phyloP scores from a whole-genome alignment of 1,140 invertebrate genomes.

The Bombus cullumanus region DNA sequence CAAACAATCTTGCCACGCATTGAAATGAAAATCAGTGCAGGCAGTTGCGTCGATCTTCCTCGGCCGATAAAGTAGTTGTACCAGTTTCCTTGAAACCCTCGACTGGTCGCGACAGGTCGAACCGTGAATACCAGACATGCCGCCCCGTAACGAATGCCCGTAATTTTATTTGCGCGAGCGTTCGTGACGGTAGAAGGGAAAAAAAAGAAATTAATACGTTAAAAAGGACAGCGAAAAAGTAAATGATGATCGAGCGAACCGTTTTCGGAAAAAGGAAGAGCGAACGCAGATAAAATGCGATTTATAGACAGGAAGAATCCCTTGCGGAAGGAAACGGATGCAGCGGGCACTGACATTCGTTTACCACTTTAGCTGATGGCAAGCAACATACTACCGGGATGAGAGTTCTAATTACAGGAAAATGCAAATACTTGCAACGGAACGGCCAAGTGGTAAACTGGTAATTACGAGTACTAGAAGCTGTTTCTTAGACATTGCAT shows the following conservation, averaged over 20 bases:
- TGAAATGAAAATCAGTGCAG: slow-evolving; percentile 63
- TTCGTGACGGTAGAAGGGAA: not conserved
- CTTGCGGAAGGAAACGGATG: not conserved
- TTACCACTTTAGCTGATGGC: not conserved
- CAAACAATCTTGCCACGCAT: slow-evolving; percentile 27
- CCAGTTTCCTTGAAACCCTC: slow-evolving; percentile 55
- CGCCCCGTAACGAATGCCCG: not conserved
- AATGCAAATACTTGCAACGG: slow-evolving; percentile 54
- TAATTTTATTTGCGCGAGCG: slow-evolving; percentile 6
- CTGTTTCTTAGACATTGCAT: slow-evolving; percentile 25
- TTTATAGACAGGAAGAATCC: not conserved
- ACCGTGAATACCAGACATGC: slow-evolving; percentile 20
- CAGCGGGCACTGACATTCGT: not conserved
- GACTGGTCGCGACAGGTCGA: slow-evolving; percentile 56
- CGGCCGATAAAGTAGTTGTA: slow-evolving; percentile 35
- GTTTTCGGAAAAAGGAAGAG: not conserved
- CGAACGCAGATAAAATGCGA: not conserved
- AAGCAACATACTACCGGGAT: not conserved
- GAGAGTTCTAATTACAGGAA: slow-evolving; percentile 54
- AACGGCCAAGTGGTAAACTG: slow-evolving; percentile 42
- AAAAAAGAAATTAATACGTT: not conserved
- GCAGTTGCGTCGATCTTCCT: slow-evolving; percentile 28
- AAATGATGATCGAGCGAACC: not conserved
- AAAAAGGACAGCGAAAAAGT: not conserved
- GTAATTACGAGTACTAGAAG: slow-evolving; percentile 41